Evolutionary conservation across 2,113 vertebrate genomes (phyloP).

Genomic region (Paralichthys olivaceus): DNA sequence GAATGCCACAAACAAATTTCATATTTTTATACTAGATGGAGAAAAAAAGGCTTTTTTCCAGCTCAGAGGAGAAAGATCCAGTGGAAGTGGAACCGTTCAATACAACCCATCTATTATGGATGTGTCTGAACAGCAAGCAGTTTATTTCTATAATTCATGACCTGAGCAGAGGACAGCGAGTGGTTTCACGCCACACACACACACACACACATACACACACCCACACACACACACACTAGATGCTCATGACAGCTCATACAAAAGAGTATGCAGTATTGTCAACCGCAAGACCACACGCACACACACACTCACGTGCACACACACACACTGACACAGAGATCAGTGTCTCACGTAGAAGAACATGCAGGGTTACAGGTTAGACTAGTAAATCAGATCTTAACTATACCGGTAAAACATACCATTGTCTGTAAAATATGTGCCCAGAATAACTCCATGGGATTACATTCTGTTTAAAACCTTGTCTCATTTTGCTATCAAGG

Average conservation of each 20-base stretch:
- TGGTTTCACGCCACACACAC: constrained; percentile 40
- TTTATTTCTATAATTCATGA: constrained; percentile 74
- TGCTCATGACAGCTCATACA: background rate
- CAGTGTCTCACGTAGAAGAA: constrained; percentile 57
- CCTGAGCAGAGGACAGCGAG: constrained; percentile 39
- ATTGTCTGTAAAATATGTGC: constrained; percentile 5
- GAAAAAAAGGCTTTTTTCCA: constrained; percentile 18
- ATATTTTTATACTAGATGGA: constrained; percentile 17
- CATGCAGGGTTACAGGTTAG: constrained; percentile 76
- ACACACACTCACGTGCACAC: constrained; percentile 49
- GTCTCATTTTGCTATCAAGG: constrained; percentile 2
- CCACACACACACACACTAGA: constrained; percentile 52
- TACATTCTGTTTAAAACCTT: constrained; percentile 2
- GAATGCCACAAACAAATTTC: background rate
- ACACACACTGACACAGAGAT: constrained; percentile 48
- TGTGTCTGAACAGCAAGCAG: constrained; percentile 63
- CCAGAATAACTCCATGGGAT: constrained; percentile 3
- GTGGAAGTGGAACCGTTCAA: constrained; percentile 56
- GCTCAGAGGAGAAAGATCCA: constrained; percentile 49
- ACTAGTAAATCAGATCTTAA: constrained; percentile 50
- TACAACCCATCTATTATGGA: constrained; percentile 69
- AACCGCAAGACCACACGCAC: constrained; percentile 25
- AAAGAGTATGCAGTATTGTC: constrained; percentile 32
- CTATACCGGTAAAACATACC: constrained; percentile 19
- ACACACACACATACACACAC: constrained; percentile 52